Base-by-base conservation (phyloP, 2,888 invertebrate genomes). In the Drosophila fungiperda region DNA sequence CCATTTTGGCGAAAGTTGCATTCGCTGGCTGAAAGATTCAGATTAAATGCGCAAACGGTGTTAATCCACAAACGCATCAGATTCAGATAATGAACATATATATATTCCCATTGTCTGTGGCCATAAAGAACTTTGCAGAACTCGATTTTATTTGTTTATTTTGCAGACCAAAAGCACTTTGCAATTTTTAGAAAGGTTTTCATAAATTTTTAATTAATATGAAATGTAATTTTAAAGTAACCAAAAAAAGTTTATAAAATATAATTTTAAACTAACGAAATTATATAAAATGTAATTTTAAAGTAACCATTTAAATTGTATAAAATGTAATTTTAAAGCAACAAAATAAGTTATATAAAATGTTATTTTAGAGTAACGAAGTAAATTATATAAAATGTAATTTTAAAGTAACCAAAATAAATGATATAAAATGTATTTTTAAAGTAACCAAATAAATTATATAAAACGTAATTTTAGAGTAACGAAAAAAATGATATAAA, bases 1-100 rank as follows among this genome's bases (percentile, higher is more conserved):
- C 64, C 71, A 61, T 52, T 52, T 67, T 72, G 76, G 79, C 76
- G 79, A 78, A 78, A 78, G 79, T 79, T 76, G 17, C 66, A 76
- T 58, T 66, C 32, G 55, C 62, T 48, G 57, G 36, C n/a, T 63
- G 60, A 52, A 66, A 65, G 72, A 78, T 72, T 61, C 48, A 75
- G 76, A 78, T 78, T 74, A 61, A 75, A 67, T 52, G 64, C 50
- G 36, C 17, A 55, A 55, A 55, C 61, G 38, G 50, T 53, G 58
- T 62, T 77, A 77, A 76, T 73, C 76, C 73, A 66, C 29, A 40
- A 57, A 48, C 40, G 42, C 32, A 57, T 29, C 38, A 20, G 20
- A 40, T 54, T 38, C n/a, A 38, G 38, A 23, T 45, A 45, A 45
- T 45, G 23, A 15, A 23, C n/a, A 38, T 17, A 7, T 9, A 8